A percentile compares a stretch with the other conserved stretches of the same genome.
Conservation (phyloP, 92 coral and sea anemone species). For the Heteractis magnifica region DNA sequence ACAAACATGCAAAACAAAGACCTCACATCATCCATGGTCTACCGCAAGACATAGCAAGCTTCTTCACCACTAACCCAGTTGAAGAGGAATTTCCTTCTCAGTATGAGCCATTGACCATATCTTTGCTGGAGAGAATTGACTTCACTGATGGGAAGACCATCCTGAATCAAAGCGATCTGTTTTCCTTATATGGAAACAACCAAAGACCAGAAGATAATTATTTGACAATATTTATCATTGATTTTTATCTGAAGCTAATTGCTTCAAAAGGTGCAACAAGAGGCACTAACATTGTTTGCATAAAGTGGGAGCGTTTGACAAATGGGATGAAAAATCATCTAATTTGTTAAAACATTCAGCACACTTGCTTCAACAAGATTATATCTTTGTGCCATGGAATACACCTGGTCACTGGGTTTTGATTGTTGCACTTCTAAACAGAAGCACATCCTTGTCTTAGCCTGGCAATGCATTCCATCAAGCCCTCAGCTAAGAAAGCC, state of each 20-base stretch:
- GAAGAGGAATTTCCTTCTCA: background rate
- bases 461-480: background rate
- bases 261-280: constrained; percentile 5
- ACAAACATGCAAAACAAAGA: background rate
- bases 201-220: constrained; percentile 38
- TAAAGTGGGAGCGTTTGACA: constrained; percentile 49
- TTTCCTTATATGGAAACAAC: constrained; percentile 34
- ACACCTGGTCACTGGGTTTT: constrained; percentile 43
- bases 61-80: background rate
- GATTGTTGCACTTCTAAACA: constrained; percentile 37
- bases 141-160: background rate
- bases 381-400: constrained; percentile 50
- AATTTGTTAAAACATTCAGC: constrained; percentile 23
- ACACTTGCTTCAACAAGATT: constrained; percentile 30
- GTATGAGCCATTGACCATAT: background rate
- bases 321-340: background rate
- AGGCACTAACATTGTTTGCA: constrained; percentile 20
- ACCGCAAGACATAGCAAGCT: constrained; percentile 6
- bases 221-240: constrained; percentile 38
- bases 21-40: background rate
- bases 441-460: constrained; percentile 25
- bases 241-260: constrained; percentile 34
- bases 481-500: background rate
- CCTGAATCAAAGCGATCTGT: constrained; percentile 24
- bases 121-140: background rate